Percentiles rank a stretch among this genome's conserved stretches.
Conservation (phyloP, 2,113 vertebrate species). For the Siniperca knerii region DNA sequence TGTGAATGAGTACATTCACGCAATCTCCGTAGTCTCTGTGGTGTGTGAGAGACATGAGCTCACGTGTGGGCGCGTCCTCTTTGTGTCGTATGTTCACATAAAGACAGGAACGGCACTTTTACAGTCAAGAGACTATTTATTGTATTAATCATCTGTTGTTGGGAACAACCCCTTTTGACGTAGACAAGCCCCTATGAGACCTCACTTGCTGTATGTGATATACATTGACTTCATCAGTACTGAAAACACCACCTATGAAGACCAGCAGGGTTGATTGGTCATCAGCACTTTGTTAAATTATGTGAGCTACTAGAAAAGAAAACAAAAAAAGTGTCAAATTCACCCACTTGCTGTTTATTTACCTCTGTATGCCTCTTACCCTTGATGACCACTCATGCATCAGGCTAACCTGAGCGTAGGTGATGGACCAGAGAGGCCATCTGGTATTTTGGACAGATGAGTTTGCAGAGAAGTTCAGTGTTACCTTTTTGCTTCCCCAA, state of each 20-base stretch:
- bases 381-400: constrained; percentile 23
- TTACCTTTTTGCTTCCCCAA: constrained; percentile 3
- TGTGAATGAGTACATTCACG: background rate
- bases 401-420: constrained; percentile 7
- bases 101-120: constrained; percentile 34
- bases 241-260: constrained; percentile 7
- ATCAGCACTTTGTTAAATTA: constrained; percentile 8
- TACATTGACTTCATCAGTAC: background rate
- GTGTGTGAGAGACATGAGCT: constrained; percentile 18
- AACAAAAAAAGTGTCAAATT: constrained; percentile 30
- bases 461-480: background rate
- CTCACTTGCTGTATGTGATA: background rate
- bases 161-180: too few relatives aligned
- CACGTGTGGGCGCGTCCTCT: background rate
- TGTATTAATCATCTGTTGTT: constrained; percentile 20
- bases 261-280: constrained; percentile 1
- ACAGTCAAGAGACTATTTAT: constrained; percentile 26
- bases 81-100: constrained; percentile 27
- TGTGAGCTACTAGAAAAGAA: background rate
- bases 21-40: background rate
- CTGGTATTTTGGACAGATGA: constrained; percentile 12
- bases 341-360: constrained; percentile 25
- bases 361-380: constrained; percentile 32
- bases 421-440: constrained; percentile 27
- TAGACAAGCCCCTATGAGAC: background rate